Evolutionary conservation across 1,140 invertebrate genomes (phyloP).

Genomic region (Bicyclus anynana): DNA sequence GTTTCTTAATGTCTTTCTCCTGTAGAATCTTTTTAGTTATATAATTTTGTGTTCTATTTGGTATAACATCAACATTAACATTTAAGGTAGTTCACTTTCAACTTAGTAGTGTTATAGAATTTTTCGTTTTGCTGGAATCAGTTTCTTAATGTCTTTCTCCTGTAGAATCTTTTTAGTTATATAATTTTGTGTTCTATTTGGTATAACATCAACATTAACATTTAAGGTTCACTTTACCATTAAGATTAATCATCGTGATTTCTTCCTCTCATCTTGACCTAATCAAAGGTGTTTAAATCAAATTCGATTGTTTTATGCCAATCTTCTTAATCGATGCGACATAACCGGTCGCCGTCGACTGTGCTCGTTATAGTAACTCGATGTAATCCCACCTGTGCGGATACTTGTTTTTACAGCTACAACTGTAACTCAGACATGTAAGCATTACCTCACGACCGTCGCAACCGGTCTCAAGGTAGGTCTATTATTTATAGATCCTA

Average conservation of each 20-base stretch:
- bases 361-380: conserved; percentile 42
- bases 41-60: too few relatives aligned
- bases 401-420: conserved; percentile 65
- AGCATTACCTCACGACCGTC: conserved; percentile 40
- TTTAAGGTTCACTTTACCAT: too few relatives aligned
- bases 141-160: background rate
- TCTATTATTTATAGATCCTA: conserved; percentile 36
- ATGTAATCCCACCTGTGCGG: conserved; percentile 63
- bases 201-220: too few relatives aligned
- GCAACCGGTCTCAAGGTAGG: conserved; percentile 36
- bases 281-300: conserved; percentile 1
- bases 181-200: too few relatives aligned
- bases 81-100: too few relatives aligned
- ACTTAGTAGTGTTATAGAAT: conserved; percentile 21
- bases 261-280: background rate
- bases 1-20: background rate
- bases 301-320: conserved; percentile 16
- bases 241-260: too few relatives aligned
- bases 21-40: background rate
- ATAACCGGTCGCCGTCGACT: conserved; percentile 48
- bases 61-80: too few relatives aligned
- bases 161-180: background rate
- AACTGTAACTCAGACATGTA: conserved; percentile 45
- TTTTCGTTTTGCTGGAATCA: background rate
- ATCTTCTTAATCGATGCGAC: conserved; percentile 36